phyloP scores from a whole-genome alignment of 2,888 invertebrate genomes.

The Parapristionchus giblindavisi region DNA sequence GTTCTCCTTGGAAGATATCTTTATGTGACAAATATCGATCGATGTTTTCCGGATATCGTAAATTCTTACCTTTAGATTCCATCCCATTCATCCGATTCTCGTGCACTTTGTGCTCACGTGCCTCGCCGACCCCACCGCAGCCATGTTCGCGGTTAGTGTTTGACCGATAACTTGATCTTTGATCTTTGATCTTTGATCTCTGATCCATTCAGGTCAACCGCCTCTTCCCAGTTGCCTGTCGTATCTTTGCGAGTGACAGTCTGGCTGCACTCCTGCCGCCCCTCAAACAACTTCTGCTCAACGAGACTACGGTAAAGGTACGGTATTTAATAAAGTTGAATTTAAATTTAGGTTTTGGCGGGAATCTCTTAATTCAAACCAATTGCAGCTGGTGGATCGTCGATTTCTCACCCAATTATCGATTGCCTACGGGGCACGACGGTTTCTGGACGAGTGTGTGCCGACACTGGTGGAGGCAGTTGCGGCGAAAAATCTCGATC shows the following conservation, averaged over 20 bases:
- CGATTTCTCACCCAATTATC: conserved; percentile 62
- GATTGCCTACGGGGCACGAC: conserved; percentile 57
- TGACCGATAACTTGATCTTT: no score
- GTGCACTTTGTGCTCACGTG: conserved; percentile 22
- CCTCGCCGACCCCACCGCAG: neutral
- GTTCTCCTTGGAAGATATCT: no score
- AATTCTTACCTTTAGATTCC: conserved; percentile 2
- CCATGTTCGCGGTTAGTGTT: conserved; percentile 21
- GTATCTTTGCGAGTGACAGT: conserved; percentile 45
- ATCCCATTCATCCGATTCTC: conserved; percentile 27
- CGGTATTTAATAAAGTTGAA: neutral
- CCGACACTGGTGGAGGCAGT: conserved; percentile 62
- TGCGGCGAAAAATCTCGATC: conserved; percentile 46
- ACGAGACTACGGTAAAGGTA: conserved; percentile 55
- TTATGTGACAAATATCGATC: neutral
- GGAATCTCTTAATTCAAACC: neutral
- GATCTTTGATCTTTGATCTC: neutral
- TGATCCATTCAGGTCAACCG: conserved; percentile 42
- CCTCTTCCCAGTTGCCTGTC: conserved; percentile 49
- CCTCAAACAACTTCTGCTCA: conserved; percentile 49
- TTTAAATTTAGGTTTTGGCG: neutral
- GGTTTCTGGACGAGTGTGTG: conserved; percentile 59
- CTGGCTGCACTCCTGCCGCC: conserved; percentile 48
- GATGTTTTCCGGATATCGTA: no score
- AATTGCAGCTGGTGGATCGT: conserved; percentile 61